Evolutionary conservation across 2,113 vertebrate genomes (phyloP).

Genomic region (Dipodomys spectabilis): DNA sequence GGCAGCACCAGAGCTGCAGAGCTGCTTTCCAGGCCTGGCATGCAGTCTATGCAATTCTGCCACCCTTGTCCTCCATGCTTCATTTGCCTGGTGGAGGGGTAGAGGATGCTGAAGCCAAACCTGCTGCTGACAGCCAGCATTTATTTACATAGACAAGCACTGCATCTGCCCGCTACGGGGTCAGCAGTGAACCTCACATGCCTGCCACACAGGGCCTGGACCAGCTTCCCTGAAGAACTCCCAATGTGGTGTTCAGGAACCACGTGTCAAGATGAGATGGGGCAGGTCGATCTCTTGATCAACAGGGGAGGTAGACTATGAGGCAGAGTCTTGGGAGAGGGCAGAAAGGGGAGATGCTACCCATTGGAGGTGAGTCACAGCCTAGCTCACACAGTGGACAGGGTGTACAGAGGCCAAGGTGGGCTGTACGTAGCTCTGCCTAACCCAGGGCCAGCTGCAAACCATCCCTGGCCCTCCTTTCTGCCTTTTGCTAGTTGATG

Average conservation of each 20-base stretch:
- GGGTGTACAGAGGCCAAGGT: neutral
- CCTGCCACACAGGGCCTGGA: constrained; percentile 6
- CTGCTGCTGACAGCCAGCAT: constrained; percentile 68
- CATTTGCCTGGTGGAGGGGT: neutral
- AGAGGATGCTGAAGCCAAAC: constrained; percentile 33
- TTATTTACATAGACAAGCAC: constrained; percentile 83
- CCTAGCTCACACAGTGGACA: neutral
- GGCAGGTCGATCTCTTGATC: neutral
- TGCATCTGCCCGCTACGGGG: constrained; percentile 63
- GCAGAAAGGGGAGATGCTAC: neutral
- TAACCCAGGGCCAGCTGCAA: neutral
- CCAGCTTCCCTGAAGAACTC: neutral
- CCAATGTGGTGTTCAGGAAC: neutral
- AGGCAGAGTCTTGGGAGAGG: neutral
- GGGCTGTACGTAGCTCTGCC: neutral
- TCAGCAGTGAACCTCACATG: constrained; percentile 73
- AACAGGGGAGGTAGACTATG: neutral
- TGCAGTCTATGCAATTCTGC: neutral
- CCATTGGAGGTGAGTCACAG: neutral
- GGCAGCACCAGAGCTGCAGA: neutral
- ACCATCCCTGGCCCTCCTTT: too few relatives aligned
- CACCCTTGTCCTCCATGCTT: neutral
- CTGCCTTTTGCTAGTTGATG: neutral
- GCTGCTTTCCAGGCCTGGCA: neutral
- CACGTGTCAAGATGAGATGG: neutral